These are phyloP conservation scores for Dendropsophus ebraccatus DNA, from an alignment of 2,113 vertebrate genomes.

Conservation along the genomic window DNA sequence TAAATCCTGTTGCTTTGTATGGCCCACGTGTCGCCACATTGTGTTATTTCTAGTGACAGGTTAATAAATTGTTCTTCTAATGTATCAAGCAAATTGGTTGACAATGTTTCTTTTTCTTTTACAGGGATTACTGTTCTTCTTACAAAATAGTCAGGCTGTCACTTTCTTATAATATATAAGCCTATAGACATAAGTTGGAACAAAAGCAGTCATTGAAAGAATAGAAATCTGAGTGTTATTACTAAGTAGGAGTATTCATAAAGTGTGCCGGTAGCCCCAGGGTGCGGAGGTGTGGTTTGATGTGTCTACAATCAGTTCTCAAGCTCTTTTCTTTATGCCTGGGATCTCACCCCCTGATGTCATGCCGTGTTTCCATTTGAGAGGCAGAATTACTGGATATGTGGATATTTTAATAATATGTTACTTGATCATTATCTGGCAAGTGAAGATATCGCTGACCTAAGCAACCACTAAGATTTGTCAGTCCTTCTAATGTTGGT, in stretches of 20 bases:
- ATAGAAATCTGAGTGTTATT: neutral
- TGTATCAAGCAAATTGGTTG: neutral
- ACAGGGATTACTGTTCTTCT: neutral
- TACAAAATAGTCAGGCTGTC: neutral
- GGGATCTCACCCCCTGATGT: neutral
- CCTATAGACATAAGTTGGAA: neutral
- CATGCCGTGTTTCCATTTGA: neutral
- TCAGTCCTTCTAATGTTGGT: too few relatives aligned
- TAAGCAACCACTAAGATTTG: neutral
- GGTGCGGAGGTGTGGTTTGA: neutral
- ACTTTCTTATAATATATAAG: slow-evolving; percentile 3
- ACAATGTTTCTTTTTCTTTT: neutral
- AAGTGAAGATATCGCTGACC: neutral
- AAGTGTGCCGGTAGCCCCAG: neutral
- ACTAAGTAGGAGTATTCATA: slow-evolving; percentile 2
- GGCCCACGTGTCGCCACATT: neutral
- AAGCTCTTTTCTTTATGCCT: neutral
- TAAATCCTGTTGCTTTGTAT: neutral
- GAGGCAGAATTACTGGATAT: neutral
- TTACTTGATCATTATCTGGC: too few relatives aligned
- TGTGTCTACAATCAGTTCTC: neutral
- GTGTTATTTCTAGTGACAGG: slow-evolving; percentile 1
- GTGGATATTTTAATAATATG: neutral
- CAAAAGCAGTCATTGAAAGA: neutral
- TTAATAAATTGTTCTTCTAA: slow-evolving; percentile 1